Evolutionary conservation across 2,888 invertebrate genomes (phyloP), one percentile per base, ranked within the genome.

Genomic region (Harpalus rufipes): DNA sequence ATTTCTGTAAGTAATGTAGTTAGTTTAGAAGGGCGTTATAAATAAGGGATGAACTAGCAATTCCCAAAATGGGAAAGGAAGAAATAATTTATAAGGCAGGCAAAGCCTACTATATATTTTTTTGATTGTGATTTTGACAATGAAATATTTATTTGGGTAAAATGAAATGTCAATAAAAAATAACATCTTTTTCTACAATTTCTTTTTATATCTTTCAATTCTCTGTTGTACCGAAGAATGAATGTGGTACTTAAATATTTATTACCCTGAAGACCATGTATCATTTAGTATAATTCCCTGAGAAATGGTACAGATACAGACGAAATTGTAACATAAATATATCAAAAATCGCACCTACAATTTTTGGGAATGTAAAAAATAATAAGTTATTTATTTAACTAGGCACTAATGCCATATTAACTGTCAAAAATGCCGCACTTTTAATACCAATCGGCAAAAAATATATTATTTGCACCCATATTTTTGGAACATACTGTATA

Each of bases 151-250:
- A 32, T 32, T 32, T 32, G 32, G 5, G 32, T 5, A 32, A 21
- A 32, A 32, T 32, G 44, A 51, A 12, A 12, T 51, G 44, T 51
- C 44, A 51, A 51, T 51, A 51, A 51, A 8, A 51, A 10, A 51
- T 51, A 51, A 51, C 44, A 51, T 51, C 44, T 51, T 51, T 51
- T 51, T 51, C n/a, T 51, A 12, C 8, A 12, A 3, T 51, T 51
- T 51, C 44, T 51, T 51, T 51, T 51, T 51, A 51, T 51, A 12
- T 51, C 44, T 51, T 51, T 51, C 44, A 51, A 51, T 51, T 51
- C 10, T 51, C 10, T 51, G 8, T 51, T 12, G 12, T 7, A 2
- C 12, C 12, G 2, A 12, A 51, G 10, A 51, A 51, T 51, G 44
- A 51, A 32, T 32, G 32, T 51, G 10, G 12, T 51, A 51, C 44